phyloP scores from a whole-genome alignment of 1,140 invertebrate species.

The Ephestia elutella region DNA sequence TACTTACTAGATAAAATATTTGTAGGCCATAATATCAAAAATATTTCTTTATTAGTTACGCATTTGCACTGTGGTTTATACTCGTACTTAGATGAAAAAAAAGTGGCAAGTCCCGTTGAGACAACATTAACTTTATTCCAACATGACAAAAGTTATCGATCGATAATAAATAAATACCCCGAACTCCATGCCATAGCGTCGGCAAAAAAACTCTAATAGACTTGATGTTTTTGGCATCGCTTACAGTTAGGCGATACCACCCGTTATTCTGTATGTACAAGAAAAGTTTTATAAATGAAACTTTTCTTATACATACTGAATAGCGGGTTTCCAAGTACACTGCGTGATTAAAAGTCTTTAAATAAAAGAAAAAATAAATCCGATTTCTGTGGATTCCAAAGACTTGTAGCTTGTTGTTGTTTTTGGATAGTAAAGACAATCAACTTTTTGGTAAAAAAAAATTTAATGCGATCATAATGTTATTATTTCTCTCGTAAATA shows the following conservation, averaged over 20 bases:
- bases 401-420: too few species aligned
- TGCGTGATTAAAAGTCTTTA: background rate
- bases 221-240: background rate
- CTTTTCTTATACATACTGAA: too few species aligned
- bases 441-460: too few species aligned
- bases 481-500: too few species aligned
- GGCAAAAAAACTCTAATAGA: constrained; percentile 4
- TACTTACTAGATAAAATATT: too few species aligned
- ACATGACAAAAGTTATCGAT: constrained; percentile 4
- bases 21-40: background rate
- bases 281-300: constrained; percentile 10
- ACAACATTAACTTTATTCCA: constrained; percentile 1
- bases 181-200: background rate
- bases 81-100: too few species aligned
- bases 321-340: too few species aligned
- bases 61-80: background rate
- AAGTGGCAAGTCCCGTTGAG: background rate
- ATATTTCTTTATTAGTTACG: background rate
- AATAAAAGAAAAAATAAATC: too few species aligned
- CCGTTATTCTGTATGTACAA: constrained; percentile 8
- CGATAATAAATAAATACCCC: constrained; percentile 4
- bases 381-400: too few species aligned
- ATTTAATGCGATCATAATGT: too few species aligned
- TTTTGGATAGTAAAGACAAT: too few species aligned
- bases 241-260: constrained; percentile 6